Evolutionary conservation across 2,797 vertebrate genomes (phyloP).

Genomic region (Artibeus jamaicensis): DNA sequence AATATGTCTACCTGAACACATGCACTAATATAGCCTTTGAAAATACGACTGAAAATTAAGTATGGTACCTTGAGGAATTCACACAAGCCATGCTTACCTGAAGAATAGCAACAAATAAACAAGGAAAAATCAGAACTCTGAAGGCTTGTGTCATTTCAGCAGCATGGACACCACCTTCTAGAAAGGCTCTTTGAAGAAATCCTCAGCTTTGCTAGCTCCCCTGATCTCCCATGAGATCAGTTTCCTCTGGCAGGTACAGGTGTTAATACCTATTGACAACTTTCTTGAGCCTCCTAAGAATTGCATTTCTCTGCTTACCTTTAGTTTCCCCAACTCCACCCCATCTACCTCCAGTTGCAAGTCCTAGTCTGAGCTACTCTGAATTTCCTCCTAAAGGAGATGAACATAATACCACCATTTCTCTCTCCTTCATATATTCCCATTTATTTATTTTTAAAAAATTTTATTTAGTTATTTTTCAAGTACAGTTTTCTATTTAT

Average conservation of each 20-base stretch:
- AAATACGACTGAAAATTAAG: neutral
- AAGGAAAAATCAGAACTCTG: neutral
- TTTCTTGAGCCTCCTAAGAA: neutral
- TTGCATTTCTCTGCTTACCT: neutral
- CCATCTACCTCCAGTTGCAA: neutral
- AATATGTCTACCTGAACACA: neutral
- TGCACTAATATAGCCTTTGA: neutral
- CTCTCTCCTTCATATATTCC: neutral
- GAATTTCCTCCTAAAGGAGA: neutral
- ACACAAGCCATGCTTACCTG: neutral
- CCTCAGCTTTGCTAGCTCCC: neutral
- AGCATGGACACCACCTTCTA: neutral
- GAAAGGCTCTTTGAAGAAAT: neutral
- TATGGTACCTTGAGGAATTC: neutral
- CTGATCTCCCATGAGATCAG: neutral
- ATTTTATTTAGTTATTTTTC: no score
- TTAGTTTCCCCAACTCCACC: neutral
- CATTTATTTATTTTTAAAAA: constrained; percentile 35
- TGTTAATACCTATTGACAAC: neutral
- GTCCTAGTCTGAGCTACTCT: neutral
- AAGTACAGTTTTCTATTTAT: no score
- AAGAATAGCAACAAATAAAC: neutral
- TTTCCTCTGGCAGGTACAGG: neutral
- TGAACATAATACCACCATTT: neutral
- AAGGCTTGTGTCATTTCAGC: neutral